phyloP scores from a whole-genome alignment of 2,888 invertebrate genomes.

The Parnassius glacialis region DNA sequence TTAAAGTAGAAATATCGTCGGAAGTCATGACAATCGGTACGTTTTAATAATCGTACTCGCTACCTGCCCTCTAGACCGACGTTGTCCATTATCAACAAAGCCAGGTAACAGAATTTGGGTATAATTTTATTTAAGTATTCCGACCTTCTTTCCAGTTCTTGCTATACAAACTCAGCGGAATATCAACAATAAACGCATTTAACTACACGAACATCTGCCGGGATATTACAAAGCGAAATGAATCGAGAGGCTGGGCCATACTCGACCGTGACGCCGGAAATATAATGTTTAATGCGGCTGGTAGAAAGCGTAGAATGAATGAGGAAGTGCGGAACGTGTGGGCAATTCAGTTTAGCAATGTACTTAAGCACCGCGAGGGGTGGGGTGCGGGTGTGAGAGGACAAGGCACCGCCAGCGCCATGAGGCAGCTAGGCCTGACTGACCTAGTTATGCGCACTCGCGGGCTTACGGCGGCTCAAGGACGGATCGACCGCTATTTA shows the following conservation, averaged over 20 bases:
- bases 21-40: no score
- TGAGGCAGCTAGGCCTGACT: conserved; percentile 69
- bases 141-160: conserved; percentile 43
- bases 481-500: conserved; percentile 78
- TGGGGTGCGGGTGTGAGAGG: conserved; percentile 40
- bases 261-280: conserved; percentile 34
- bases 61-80: conserved; percentile 60
- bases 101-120: conserved; percentile 65
- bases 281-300: conserved; percentile 28
- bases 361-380: conserved; percentile 22
- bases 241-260: conserved; percentile 32
- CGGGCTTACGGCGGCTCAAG: conserved; percentile 72
- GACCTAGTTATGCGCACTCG: conserved; percentile 75
- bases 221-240: conserved; percentile 15
- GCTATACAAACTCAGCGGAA: conserved; percentile 40
- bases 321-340: conserved; percentile 48
- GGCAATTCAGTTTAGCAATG: conserved; percentile 41
- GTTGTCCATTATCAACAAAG: conserved; percentile 54
- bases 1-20: no score
- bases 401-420: conserved; percentile 49
- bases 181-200: conserved; percentile 38
- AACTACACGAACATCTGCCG: conserved; percentile 47
- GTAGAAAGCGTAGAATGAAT: conserved; percentile 37
- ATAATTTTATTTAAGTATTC: conserved; percentile 45
- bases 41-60: conserved; percentile 51